Percentiles rank a stretch among this genome's conserved stretches.
Evolutionary conservation across 1,140 invertebrate genomes (phyloP).

Genomic region (Choristoneura fumiferana): DNA sequence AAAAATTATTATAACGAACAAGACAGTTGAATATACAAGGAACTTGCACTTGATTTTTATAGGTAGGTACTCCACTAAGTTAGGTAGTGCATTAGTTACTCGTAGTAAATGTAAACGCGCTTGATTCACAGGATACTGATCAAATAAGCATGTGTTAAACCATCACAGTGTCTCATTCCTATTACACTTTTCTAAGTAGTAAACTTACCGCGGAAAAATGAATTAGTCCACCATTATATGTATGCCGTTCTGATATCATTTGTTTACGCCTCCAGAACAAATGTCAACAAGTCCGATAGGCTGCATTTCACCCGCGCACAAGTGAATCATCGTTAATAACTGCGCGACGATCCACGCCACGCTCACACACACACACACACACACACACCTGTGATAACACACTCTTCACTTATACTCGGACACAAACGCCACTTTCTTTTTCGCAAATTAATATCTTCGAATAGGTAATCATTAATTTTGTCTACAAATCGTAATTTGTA

Average conservation of each 20-base stretch:
- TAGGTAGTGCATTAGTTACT: too few species aligned
- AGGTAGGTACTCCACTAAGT: too few species aligned
- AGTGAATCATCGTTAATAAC: constrained; percentile 79
- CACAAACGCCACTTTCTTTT: constrained; percentile 60
- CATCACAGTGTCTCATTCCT: too few species aligned
- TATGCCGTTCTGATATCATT: constrained; percentile 67
- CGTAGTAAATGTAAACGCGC: too few species aligned
- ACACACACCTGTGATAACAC: constrained; percentile 66
- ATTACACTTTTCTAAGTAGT: constrained; percentile 22
- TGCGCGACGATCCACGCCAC: constrained; percentile 73
- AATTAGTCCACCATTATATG: constrained; percentile 73
- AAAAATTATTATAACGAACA: too few species aligned
- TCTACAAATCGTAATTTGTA: constrained; percentile 49
- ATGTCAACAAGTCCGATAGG: constrained; percentile 77
- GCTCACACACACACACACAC: constrained; percentile 54
- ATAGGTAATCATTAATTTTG: constrained; percentile 53
- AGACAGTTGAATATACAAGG: too few species aligned
- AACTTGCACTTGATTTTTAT: too few species aligned
- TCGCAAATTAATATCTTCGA: constrained; percentile 46
- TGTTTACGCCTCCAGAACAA: constrained; percentile 71
- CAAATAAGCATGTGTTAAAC: too few species aligned
- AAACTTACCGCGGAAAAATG: constrained; percentile 60
- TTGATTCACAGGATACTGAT: too few species aligned
- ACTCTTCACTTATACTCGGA: constrained; percentile 49
- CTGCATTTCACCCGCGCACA: constrained; percentile 76